Base-by-base conservation (phyloP, 1,140 invertebrate species). In the Copidosoma floridanum region DNA sequence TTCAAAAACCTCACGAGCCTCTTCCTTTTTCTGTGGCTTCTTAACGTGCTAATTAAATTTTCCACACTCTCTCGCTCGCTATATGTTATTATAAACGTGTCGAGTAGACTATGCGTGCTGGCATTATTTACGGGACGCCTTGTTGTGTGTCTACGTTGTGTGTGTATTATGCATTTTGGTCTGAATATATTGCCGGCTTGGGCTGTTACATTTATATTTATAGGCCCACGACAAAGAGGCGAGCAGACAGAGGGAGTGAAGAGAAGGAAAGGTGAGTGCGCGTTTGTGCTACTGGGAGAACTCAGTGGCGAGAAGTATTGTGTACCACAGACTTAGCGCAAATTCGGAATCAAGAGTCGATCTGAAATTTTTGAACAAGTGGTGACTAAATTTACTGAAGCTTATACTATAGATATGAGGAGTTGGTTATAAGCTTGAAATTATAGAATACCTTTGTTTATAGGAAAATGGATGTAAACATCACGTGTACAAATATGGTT, bases 381-480 rank as follows among this genome's bases (percentile, higher is more conserved):
- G 68, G 69, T 71, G 71, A 72, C 72, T 75, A 78, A 80, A 81
- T 81, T 82, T 81, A 82, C 78, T 79, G 52, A 37, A 55, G 51
- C 55, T 60, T 61, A 55, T 55, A 48, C 52, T 55, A 55, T 53
- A 21, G 44, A 21, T 23, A 7, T 21, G 18, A 14, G 18, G 8
- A 2, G 35, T 20, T 23, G 55, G 54, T 61, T 55, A 61, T 41
- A 44, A 46, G 26, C 52, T 12, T n/a, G 35, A 37, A 54, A 55
- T 61, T 48, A 52, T 54, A 52, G 50, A 81, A 73, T 70, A 71
- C 76, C 78, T 77, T 81, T 80, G 80, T 81, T 74, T 80, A 77
- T 73, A 72, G 75, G 70, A 69, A n/a, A n/a, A n/a, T n/a, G n/a
- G n/a, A n/a, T n/a, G n/a, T n/a, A n/a, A n/a, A n/a, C n/a, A n/a